Evolutionary conservation across 2,113 vertebrate species (phyloP).

Genomic region (Eudyptes chrysolophus): DNA sequence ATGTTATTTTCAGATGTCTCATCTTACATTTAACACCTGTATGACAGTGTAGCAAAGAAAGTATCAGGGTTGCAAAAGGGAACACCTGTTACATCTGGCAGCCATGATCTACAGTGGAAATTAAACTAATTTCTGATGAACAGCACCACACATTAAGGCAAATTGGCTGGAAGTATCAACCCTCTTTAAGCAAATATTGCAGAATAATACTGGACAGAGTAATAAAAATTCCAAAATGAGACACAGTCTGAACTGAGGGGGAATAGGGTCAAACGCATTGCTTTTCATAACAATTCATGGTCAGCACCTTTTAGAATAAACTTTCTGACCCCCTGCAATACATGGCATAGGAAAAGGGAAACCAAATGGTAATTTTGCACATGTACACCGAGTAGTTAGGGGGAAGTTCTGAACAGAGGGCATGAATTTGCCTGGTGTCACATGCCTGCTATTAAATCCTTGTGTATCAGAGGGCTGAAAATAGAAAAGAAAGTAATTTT

Average conservation of each 20-base stretch:
- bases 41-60: neutral
- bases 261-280: neutral
- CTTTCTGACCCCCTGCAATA: neutral
- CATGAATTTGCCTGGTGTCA: neutral
- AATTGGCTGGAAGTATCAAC: neutral
- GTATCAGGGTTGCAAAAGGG: neutral
- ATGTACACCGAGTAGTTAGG: neutral
- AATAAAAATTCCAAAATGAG: neutral
- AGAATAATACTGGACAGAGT: neutral
- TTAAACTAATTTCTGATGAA: neutral
- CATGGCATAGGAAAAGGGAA: neutral
- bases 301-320: neutral
- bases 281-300: neutral
- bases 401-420: neutral
- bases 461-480: neutral
- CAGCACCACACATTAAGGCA: neutral
- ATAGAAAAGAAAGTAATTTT: neutral
- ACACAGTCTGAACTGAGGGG: neutral
- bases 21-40: neutral
- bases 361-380: neutral
- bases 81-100: neutral
- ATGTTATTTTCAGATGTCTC: neutral
- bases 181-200: neutral
- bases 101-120: neutral
- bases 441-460: neutral